These are phyloP conservation scores for Scophthalmus maximus DNA, from an alignment of 2,113 vertebrate species.

Conservation along the genomic window DNA sequence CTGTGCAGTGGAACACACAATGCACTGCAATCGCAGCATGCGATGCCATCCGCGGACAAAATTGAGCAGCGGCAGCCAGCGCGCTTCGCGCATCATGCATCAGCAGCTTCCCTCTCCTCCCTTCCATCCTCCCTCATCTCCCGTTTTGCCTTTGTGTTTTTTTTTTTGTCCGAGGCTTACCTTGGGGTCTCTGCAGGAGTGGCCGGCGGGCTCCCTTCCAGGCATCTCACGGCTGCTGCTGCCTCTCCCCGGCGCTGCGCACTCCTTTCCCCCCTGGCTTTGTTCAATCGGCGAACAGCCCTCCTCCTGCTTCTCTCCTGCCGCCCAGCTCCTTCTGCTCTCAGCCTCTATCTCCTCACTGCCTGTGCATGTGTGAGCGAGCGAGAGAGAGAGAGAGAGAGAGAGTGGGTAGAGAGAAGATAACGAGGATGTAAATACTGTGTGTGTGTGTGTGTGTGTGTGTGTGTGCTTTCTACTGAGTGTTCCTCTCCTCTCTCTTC, in stretches of 20 bases:
- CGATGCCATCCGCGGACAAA: conserved; percentile 48
- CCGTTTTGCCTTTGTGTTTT: conserved; percentile 20
- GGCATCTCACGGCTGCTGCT: conserved; percentile 80
- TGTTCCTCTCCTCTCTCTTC: conserved; percentile 32
- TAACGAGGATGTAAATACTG: conserved; percentile 60
- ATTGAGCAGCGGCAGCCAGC: conserved; percentile 52
- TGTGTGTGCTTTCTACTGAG: conserved; percentile 40
- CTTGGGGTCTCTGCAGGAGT: conserved; percentile 81
- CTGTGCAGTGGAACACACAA: conserved; percentile 39
- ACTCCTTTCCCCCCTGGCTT: conserved; percentile 71
- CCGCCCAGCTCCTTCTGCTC: conserved; percentile 76
- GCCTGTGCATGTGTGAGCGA: conserved; percentile 43
- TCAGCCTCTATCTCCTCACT: conserved; percentile 73
- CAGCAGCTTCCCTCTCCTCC: conserved; percentile 41
- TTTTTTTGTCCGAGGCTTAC: conserved; percentile 65
- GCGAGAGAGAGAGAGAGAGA: conserved; percentile 24
- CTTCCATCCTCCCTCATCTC: conserved; percentile 30
- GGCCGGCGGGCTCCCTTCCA: conserved; percentile 73
- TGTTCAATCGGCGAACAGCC: conserved; percentile 72
- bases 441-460: too few species aligned
- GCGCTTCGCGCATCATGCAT: conserved; percentile 60
- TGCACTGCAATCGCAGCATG: conserved; percentile 52
- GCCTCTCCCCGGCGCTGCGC: conserved; percentile 67
- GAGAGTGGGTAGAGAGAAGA: conserved; percentile 56
- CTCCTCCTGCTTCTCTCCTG: conserved; percentile 64